These are phyloP conservation scores for Isaurus tuberculatus DNA, from an alignment of 92 coral and sea anemone genomes.

Conservation along the genomic window DNA sequence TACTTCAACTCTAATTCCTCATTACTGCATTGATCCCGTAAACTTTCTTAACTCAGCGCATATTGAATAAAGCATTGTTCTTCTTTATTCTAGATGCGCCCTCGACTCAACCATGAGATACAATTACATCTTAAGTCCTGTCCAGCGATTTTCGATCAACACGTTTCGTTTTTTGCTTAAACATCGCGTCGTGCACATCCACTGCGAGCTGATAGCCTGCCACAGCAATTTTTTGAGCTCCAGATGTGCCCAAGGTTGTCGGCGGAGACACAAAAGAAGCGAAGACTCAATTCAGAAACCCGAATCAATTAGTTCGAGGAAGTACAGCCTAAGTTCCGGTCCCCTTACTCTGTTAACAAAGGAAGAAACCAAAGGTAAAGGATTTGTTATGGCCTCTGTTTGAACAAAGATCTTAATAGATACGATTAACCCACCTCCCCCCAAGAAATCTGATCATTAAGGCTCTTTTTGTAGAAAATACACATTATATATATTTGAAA, in stretches of 20 bases:
- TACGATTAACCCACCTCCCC: too few relatives aligned
- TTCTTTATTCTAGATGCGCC: slow-evolving; percentile 36
- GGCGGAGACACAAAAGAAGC: slow-evolving; percentile 15
- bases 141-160: slow-evolving; percentile 41
- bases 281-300: neutral
- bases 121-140: slow-evolving; percentile 23
- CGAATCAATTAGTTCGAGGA: slow-evolving; percentile 18
- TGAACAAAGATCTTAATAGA: too few relatives aligned
- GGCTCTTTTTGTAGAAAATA: too few relatives aligned
- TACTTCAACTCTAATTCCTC: too few relatives aligned
- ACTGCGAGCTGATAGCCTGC: slow-evolving; percentile 60
- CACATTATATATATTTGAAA: too few relatives aligned
- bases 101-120: slow-evolving; percentile 52
- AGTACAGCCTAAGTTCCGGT: slow-evolving; percentile 54
- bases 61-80: too few relatives aligned
- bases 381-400: too few relatives aligned
- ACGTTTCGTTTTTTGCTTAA: slow-evolving; percentile 54
- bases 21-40: too few relatives aligned
- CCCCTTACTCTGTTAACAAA: slow-evolving; percentile 39
- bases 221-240: slow-evolving; percentile 42
- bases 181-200: slow-evolving; percentile 35
- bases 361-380: neutral
- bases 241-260: slow-evolving; percentile 58
- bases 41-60: too few relatives aligned
- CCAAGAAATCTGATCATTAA: too few relatives aligned